Percentiles rank a stretch among this genome's conserved stretches.
Evolutionary conservation across 2,888 invertebrate genomes (phyloP).

Genomic region (Ceriagrion tenellum): DNA sequence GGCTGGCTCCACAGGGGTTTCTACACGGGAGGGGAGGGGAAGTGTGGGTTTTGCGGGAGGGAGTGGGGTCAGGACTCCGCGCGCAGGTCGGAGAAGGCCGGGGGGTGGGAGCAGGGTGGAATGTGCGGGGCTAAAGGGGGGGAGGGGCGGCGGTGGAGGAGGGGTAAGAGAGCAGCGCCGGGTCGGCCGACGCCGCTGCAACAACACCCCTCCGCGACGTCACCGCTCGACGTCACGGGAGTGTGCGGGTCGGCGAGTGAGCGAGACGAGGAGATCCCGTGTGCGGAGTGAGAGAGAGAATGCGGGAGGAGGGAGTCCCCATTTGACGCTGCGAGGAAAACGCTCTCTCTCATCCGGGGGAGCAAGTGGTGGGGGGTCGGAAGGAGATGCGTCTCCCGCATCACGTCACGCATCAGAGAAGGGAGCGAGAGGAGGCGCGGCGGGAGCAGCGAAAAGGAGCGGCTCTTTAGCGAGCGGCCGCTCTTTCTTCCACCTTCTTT

Average conservation of each 20-base stretch:
- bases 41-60: background rate
- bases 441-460: no score
- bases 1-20: background rate
- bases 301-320: no score
- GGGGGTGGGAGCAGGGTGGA: background rate
- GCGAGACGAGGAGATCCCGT: no score
- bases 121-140: background rate
- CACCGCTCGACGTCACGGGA: slow-evolving; percentile 3
- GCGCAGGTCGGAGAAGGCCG: background rate
- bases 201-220: background rate
- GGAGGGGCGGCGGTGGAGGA: background rate
- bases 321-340: background rate
- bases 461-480: no score
- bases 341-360: background rate
- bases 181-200: background rate
- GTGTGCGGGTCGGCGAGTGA: no score
- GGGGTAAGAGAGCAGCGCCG: no score
- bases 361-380: background rate
- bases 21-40: background rate
- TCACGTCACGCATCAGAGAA: no score
- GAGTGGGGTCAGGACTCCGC: background rate
- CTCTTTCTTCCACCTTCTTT: no score
- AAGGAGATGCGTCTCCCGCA: no score
- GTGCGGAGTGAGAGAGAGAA: no score
- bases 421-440: no score